Conservation (phyloP, 2,888 invertebrate species). For the Brachypterus glaber region DNA sequence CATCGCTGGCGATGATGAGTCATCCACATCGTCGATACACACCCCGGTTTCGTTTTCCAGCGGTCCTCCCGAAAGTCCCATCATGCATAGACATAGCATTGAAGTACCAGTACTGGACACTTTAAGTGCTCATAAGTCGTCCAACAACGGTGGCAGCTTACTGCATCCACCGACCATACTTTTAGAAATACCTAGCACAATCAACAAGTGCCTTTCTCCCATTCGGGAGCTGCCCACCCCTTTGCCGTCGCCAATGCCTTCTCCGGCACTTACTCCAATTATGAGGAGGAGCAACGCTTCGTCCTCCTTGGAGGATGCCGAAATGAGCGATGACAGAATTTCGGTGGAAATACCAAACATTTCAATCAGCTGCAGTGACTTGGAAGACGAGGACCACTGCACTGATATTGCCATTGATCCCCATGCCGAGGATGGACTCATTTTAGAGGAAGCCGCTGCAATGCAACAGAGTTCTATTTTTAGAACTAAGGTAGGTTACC, state of each 20-base stretch:
- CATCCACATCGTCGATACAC: slow-evolving; percentile 58
- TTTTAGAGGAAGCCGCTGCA: slow-evolving; percentile 38
- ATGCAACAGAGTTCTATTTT: slow-evolving; percentile 32
- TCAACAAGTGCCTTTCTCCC: slow-evolving; percentile 70
- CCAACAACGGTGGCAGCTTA: slow-evolving; percentile 48
- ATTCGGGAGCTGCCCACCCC: slow-evolving; percentile 71
- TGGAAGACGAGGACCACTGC: slow-evolving; percentile 33
- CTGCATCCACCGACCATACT: slow-evolving; percentile 66
- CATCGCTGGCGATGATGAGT: slow-evolving; percentile 58
- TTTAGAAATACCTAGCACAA: slow-evolving; percentile 64
- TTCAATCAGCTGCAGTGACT: slow-evolving; percentile 35
- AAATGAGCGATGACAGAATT: slow-evolving; percentile 43
- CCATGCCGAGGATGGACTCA: slow-evolving; percentile 39
- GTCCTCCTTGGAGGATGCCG: slow-evolving; percentile 43
- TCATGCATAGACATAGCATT: slow-evolving; percentile 40
- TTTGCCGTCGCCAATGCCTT: slow-evolving; percentile 62
- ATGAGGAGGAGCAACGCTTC: slow-evolving; percentile 42
- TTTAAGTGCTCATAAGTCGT: slow-evolving; percentile 55
- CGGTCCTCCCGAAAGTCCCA: slow-evolving; percentile 54
- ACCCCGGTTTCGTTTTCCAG: slow-evolving; percentile 51
- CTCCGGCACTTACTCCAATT: slow-evolving; percentile 60
- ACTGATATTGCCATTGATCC: slow-evolving; percentile 39
- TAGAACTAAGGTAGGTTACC: slow-evolving; percentile 24
- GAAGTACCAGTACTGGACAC: slow-evolving; percentile 58
- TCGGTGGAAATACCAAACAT: slow-evolving; percentile 40